Evolutionary conservation across 2,797 vertebrate species (phyloP).

Genomic region (Pseudotriccus pelzelni): DNA sequence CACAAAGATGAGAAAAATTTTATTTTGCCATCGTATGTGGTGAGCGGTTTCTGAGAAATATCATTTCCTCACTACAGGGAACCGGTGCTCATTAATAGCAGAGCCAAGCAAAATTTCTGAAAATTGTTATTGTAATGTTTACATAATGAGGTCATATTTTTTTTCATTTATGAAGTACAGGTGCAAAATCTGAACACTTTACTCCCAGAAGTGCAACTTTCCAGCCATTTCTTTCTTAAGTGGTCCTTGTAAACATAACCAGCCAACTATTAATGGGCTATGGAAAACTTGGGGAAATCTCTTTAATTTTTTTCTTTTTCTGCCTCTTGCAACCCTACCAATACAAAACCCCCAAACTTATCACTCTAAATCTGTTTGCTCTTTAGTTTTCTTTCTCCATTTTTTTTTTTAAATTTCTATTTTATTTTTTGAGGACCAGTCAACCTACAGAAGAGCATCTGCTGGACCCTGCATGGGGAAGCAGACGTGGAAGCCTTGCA

Average conservation of each 20-base stretch:
- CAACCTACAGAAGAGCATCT: constrained; percentile 17
- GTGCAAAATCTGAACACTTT: constrained; percentile 68
- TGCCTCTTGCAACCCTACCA: background rate
- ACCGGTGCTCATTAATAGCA: constrained; percentile 43
- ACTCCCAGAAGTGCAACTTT: constrained; percentile 56
- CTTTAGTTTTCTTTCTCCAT: background rate
- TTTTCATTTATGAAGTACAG: constrained; percentile 75
- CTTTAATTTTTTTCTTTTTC: background rate
- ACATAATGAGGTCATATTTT: constrained; percentile 76
- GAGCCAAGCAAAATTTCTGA: constrained; percentile 76
- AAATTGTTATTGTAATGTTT: constrained; percentile 77
- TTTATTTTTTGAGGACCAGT: constrained; percentile 16
- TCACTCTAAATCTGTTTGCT: background rate
- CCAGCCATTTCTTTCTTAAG: constrained; percentile 54
- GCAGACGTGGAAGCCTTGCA: constrained; percentile 44
- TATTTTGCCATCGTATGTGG: constrained; percentile 27
- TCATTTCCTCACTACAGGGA: constrained; percentile 68
- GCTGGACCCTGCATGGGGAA: constrained; percentile 18
- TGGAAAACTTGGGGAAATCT: background rate
- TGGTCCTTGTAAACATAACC: constrained; percentile 2
- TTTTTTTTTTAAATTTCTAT: background rate
- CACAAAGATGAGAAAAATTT: constrained; percentile 40
- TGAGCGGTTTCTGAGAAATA: constrained; percentile 71
- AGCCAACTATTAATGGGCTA: constrained; percentile 2
- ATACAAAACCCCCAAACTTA: background rate